phyloP scores from a whole-genome alignment of 2,113 vertebrate species.

The Cyprinodon variegatus region DNA sequence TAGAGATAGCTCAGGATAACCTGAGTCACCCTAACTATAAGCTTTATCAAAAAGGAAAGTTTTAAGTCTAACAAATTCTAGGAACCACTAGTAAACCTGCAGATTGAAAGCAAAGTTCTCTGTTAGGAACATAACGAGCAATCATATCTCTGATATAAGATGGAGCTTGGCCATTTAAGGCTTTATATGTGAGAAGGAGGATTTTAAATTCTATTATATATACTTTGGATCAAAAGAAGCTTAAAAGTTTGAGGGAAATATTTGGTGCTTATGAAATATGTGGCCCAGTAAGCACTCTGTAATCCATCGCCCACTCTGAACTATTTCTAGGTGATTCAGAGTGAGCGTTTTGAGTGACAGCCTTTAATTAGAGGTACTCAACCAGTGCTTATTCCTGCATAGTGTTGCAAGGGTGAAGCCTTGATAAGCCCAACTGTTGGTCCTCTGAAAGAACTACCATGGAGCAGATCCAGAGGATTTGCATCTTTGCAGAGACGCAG shows the following conservation, averaged over 20 bases:
- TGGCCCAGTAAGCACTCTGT: conserved; percentile 16
- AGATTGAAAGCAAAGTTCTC: no score
- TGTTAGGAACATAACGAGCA: no score
- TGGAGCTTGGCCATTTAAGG: no score
- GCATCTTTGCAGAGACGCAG: not conserved
- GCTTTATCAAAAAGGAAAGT: no score
- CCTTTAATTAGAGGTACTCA: conserved; percentile 62
- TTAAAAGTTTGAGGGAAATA: conserved; percentile 9
- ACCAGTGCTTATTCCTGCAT: conserved; percentile 31
- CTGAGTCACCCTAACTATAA: no score
- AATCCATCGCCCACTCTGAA: conserved; percentile 58
- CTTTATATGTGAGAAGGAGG: no score
- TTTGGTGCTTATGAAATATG: conserved; percentile 15
- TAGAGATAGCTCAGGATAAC: no score
- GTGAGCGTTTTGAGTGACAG: conserved; percentile 62
- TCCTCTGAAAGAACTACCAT: conserved; percentile 22
- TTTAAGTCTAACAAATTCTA: no score
- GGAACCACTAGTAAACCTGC: no score
- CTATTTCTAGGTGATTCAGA: conserved; percentile 67
- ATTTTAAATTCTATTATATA: no score
- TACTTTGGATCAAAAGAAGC: not conserved
- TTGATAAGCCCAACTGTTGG: conserved; percentile 6
- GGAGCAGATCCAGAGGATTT: conserved; percentile 21
- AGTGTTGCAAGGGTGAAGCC: conserved; percentile 1
- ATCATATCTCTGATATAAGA: no score